Conservation (phyloP, 2,797 vertebrate genomes). For the Synaphobranchus kaupii region DNA sequence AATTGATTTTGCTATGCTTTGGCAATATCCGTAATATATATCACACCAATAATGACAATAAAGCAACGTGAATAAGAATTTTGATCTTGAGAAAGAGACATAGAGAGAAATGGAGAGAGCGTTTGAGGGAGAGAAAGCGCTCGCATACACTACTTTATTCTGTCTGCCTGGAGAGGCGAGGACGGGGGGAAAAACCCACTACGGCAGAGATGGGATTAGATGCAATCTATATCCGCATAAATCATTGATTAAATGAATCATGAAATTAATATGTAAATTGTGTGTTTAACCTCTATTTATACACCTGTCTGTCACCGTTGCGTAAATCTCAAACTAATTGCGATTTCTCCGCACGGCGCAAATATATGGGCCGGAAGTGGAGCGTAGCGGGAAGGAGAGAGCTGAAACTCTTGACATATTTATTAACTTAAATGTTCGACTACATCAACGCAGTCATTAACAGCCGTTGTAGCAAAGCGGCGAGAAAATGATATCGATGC, state of each 20-base stretch:
- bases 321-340: conserved; percentile 91
- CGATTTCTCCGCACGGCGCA: conserved; percentile 80
- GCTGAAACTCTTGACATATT: conserved; percentile 86
- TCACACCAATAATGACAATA: too few relatives aligned
- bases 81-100: not conserved
- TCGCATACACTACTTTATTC: conserved; percentile 67
- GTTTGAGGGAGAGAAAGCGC: conserved; percentile 23
- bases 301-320: conserved; percentile 84
- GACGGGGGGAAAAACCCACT: conserved; percentile 58
- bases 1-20: not conserved
- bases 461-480: conserved; percentile 64
- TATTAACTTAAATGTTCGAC: conserved; percentile 86
- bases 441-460: conserved; percentile 87
- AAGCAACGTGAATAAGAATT: too few relatives aligned
- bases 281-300: conserved; percentile 93
- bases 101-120: not conserved
- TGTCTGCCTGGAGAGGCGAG: conserved; percentile 67
- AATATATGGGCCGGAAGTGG: conserved; percentile 34
- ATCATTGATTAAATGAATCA: conserved; percentile 93
- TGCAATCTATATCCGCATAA: conserved; percentile 87
- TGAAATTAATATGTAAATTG: conserved; percentile 96
- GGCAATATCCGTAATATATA: too few relatives aligned
- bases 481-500: conserved; percentile 75
- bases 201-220: conserved; percentile 77
- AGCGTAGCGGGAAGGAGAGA: conserved; percentile 54